Evolutionary conservation across 2,797 vertebrate species (phyloP), one percentile per base, ranked within the genome.

Genomic region (Cetoscarus ocellatus): DNA sequence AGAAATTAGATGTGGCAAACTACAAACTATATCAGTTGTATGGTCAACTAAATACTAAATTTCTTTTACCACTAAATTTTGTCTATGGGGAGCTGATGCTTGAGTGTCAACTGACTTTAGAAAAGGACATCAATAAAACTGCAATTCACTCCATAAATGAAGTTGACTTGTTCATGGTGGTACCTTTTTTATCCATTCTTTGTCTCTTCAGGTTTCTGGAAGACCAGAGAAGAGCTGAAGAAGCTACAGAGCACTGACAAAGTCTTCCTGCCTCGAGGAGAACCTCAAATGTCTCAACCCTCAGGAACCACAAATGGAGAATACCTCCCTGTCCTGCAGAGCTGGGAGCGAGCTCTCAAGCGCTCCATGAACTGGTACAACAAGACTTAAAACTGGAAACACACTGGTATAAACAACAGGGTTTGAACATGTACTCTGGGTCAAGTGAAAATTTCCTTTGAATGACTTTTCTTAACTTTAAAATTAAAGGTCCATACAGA

Each of bases 351-450:
- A 76, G 98, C 97, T 0, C 92, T 96, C 58, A 91, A 83, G 13
- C 88, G 92, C 54, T 98, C 96, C 51, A 95, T 96, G 93, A 91
- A 96, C 65, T 97, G 96, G 96, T 98, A 99, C 86, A 94, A 59
- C 79, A 90, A 92, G 58, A 61, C 71, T 7, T 93, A 88, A 94
- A 38, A 36, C 27, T 18, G 54, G 51, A 61, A 14, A 8, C 14
- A 7, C 14, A 14, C 17, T 0, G n/a, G n/a, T 12, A 48, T 18
- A 15, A 50, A 11, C 7, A n/a, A 15, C 61, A 15, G 40, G 48
- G 18, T 10, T 27, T 17, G 44, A 44, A 56, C 27, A 14, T 27
- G 27, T 27, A 27, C 27, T 27, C 27, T 27, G 27, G 27, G 27
- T 27, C 27, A 27, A 27, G 4, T 2, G 2, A 4, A 27, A 27